Base-by-base conservation (phyloP, 2,113 vertebrate species). In the Etheostoma cragini region DNA sequence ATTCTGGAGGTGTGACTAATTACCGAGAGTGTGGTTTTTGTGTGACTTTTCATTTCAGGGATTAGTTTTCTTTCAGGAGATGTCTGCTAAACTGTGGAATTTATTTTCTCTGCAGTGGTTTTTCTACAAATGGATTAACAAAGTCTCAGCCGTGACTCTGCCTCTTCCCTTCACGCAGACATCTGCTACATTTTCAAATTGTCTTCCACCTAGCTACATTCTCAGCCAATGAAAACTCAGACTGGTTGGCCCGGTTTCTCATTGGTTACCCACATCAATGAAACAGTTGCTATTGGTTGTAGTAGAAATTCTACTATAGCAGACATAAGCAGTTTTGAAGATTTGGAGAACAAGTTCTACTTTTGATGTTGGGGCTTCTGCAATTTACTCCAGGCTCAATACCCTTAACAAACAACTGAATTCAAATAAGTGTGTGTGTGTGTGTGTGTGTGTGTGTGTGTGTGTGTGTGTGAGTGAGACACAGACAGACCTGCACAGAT, bases 261-360 rank as follows among this genome's bases (percentile, higher is more conserved):
- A 93, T 93, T 93, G 91, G 93, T 11, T 76, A 3, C 22, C 61
- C 64, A 88, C 89, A 90, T 93, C 90, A 93, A 92, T 92, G 90
- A 75, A 64, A 84, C n/a, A 0, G 3, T 74, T 54, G 1, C 62
- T 10, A 92, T 92, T 92, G 92, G 92, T 1, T 75, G 82, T 81
- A 85, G 86, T 87, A 85, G 69, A 67, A 76, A 71, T 78, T 81
- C 50, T 84, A 35, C 91, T 85, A 24, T 70, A 76, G 87, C 87
- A 87, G 86, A 88, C 84, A 83, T 92, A 91, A 90, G 90, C 90
- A 84, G 73, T 93, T 92, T 92, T 89, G 67, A 89, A 91, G 87
- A 90, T 90, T 92, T 79, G 33, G 74, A 73, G 85, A 91, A 88
- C 78, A 84, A 92, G 88, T 91, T 76, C 72, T 73, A 82, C 80